phyloP scores from a whole-genome alignment of 1,140 invertebrate species.

The Bombus terrestris region DNA sequence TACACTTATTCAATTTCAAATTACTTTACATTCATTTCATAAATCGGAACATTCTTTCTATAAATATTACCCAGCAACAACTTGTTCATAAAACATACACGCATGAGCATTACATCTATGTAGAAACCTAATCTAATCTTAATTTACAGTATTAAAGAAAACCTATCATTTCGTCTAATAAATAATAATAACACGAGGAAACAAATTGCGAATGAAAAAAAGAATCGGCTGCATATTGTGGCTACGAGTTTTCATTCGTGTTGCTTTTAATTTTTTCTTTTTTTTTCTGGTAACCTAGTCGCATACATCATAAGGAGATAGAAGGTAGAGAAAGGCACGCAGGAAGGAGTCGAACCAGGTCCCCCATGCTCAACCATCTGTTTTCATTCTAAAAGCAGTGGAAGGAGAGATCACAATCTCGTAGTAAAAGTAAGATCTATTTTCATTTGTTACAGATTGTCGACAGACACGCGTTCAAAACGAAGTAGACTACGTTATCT shows the following conservation, averaged over 20 bases:
- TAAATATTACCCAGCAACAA: too few species aligned
- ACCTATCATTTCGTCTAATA: neutral
- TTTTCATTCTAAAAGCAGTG: conserved; percentile 34
- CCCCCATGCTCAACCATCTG: conserved; percentile 20
- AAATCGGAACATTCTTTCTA: too few species aligned
- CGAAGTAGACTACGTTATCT: conserved; percentile 6
- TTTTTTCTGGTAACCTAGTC: neutral
- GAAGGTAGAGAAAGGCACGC: conserved; percentile 9
- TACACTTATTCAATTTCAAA: too few species aligned
- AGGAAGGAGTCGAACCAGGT: conserved; percentile 13
- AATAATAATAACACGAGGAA: neutral
- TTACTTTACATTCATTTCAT: too few species aligned
- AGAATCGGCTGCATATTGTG: neutral
- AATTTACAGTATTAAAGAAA: too few species aligned
- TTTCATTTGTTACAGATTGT: conserved; percentile 38
- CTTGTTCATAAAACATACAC: neutral
- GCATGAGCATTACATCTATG: too few species aligned
- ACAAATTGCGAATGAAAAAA: neutral
- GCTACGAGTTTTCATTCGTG: neutral
- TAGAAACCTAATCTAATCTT: too few species aligned
- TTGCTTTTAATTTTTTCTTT: conserved; percentile 4
- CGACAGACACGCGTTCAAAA: conserved; percentile 4
- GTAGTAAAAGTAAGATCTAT: conserved; percentile 47
- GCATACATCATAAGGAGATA: conserved; percentile 1
- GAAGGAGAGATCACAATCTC: conserved; percentile 6